These are phyloP conservation scores for Cryptotis parvus DNA, from an alignment of 2,113 vertebrate genomes.

Conservation along the genomic window DNA sequence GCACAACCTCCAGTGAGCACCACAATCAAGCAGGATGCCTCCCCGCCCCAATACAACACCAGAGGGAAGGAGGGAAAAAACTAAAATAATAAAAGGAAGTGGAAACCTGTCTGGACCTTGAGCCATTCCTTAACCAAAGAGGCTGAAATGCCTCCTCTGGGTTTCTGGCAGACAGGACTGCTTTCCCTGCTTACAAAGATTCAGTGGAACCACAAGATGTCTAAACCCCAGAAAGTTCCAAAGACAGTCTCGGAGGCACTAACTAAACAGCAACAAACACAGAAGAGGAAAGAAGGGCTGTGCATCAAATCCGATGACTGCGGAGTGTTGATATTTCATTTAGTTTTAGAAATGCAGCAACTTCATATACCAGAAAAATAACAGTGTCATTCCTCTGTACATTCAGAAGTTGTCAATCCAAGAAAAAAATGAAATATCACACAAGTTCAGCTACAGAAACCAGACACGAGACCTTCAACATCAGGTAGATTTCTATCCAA, in stretches of 20 bases:
- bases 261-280: slow-evolving; percentile 47
- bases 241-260: background rate
- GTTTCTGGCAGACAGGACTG: background rate
- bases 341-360: slow-evolving; percentile 49
- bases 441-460: background rate
- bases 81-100: background rate
- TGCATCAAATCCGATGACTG: slow-evolving; percentile 48
- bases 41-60: too few relatives aligned
- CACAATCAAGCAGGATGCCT: too few relatives aligned
- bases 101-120: background rate
- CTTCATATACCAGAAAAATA: slow-evolving; percentile 46
- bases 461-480: background rate
- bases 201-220: background rate
- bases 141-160: background rate
- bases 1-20: too few relatives aligned
- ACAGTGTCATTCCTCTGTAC: slow-evolving; percentile 33
- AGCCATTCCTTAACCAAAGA: slow-evolving; percentile 21
- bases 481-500: background rate
- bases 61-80: too few relatives aligned
- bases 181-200: background rate
- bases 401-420: background rate
- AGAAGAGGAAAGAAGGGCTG: slow-evolving; percentile 2
- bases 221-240: slow-evolving; percentile 7
- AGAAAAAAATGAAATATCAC: background rate
- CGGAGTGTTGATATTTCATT: slow-evolving; percentile 42